Conservation (phyloP, 2,113 vertebrate species). For the Pituophis catenifer region DNA sequence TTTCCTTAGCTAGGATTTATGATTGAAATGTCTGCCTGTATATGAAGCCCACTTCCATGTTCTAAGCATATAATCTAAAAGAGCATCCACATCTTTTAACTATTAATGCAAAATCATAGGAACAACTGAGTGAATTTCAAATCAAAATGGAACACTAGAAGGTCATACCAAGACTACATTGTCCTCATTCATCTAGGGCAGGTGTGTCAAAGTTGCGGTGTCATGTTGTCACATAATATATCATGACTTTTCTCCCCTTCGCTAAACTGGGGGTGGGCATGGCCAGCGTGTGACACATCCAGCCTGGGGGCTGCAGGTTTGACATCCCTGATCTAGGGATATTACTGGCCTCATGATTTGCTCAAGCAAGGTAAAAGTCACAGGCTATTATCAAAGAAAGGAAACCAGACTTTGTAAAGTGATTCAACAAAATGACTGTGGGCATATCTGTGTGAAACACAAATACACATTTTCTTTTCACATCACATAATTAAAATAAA, state of each 20-base stretch:
- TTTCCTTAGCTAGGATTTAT: neutral
- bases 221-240: too few species aligned
- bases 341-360: neutral
- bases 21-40: neutral
- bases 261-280: too few species aligned
- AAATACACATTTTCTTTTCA: constrained; percentile 22
- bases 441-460: neutral
- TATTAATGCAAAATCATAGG: neutral
- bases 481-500: constrained; percentile 28
- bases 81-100: neutral
- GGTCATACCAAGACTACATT: neutral
- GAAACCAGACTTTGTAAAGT: neutral
- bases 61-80: neutral
- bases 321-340: too few species aligned
- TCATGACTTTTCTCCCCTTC: too few species aligned
- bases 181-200: neutral
- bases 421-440: neutral
- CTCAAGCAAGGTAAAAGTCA: neutral
- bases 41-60: neutral
- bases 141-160: neutral
- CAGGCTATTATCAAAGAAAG: neutral
- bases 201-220: too few species aligned
- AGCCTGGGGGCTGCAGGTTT: too few species aligned
- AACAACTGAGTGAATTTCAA: neutral
- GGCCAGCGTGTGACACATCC: too few species aligned